Evolutionary conservation across 2,113 vertebrate genomes (phyloP), one percentile per base, ranked within the genome.

Genomic region (Actenoides hombroni): DNA sequence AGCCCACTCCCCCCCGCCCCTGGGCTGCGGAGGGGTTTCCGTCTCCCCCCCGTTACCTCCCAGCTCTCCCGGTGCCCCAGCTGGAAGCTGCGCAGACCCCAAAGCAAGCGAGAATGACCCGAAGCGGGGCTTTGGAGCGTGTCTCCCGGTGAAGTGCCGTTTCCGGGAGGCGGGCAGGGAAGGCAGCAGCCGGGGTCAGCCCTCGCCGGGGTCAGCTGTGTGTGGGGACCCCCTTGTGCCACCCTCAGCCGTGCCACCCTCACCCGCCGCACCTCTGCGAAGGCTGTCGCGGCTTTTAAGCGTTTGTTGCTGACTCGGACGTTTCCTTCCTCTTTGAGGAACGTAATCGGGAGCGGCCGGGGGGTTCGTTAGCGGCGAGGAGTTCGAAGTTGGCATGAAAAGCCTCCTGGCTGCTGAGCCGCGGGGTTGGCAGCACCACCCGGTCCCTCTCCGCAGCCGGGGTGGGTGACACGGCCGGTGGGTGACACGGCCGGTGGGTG

Each of bases 81-180:
- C 60, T 9, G 28, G 60, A 3, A 25, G 51, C 71, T 6, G 0
- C 1, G 42, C 71, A 6, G 69, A 39, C 8, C 59, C 37, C 74
- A 1, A 13, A 21, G 24, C 42, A 0, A 4, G 48, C 0, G 17
- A 17, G 13, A 14, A 7, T 1, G 5, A 23, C 51, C 40, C 19
- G 1, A 9, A 15, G 2, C 0, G 2, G 17, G 4, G 16, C 69
- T 6, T 11, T 1, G 57, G 74, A 19, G 49, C 4, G 3, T 1
- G 0, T 6, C 3, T 60, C 5, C 77, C 44, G 0, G 7, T 3
- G 5, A 17, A 4, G 5, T 1, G 21, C 35, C 9, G 2, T 6
- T 35, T 12, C 7, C 11, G 13, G 68, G n/a, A 17, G 33, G 29
- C 51, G 7, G 23, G 49, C 31, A 2, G 35, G 33, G 73, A 16